phyloP scores from a whole-genome alignment of 2,888 invertebrate species.

The Microctonus aethiopoides region DNA sequence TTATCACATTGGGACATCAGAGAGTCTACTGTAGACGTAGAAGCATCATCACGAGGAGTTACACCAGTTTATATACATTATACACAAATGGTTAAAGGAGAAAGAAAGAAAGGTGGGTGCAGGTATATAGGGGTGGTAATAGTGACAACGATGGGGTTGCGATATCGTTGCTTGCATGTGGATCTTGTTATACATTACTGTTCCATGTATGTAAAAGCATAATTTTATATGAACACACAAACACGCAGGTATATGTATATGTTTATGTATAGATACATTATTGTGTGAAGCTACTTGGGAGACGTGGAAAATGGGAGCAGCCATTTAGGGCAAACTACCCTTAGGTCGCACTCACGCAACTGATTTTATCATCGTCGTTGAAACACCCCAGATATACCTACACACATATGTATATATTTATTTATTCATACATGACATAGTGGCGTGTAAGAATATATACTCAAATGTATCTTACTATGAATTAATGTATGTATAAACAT shows the following conservation, averaged over 20 bases:
- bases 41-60: conserved; percentile 16
- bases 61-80: background rate
- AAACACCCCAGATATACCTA: conserved; percentile 20
- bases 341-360: conserved; percentile 54
- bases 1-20: conserved; percentile 30
- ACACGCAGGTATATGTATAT: conserved; percentile 6
- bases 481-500: too few relatives aligned
- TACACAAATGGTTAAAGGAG: background rate
- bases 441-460: background rate
- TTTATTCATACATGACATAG: conserved; percentile 4
- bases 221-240: too few relatives aligned
- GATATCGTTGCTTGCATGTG: conserved; percentile 11
- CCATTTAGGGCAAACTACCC: conserved; percentile 58
- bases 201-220: too few relatives aligned
- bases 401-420: conserved; percentile 7
- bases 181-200: conserved; percentile 6
- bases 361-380: conserved; percentile 55
- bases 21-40: background rate
- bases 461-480: background rate
- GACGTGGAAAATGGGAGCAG: conserved; percentile 53
- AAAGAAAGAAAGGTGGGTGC: background rate
- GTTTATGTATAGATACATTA: conserved; percentile 30
- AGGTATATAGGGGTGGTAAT: conserved; percentile 18
- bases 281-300: conserved; percentile 40
- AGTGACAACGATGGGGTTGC: conserved; percentile 29